These are phyloP conservation scores for Dugesia japonica DNA, from an alignment of 2,888 invertebrate species.

Conservation along the genomic window DNA sequence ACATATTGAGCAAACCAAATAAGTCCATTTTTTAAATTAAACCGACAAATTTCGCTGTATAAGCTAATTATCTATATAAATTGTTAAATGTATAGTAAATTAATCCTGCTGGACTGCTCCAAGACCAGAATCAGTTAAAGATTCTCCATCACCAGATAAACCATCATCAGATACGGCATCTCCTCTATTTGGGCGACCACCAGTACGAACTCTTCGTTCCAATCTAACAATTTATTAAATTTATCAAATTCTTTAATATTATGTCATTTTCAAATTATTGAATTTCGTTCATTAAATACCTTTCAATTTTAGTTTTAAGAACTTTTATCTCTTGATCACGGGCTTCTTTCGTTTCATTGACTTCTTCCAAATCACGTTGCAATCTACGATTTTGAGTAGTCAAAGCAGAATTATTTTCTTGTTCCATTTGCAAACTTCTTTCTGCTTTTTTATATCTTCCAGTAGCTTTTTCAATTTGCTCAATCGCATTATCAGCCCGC, in stretches of 20 bases:
- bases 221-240: background rate
- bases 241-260: too few relatives aligned
- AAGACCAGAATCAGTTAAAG: background rate
- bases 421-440: constrained; percentile 3
- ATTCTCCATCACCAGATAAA: background rate
- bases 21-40: too few relatives aligned
- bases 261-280: too few relatives aligned
- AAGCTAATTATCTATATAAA: background rate
- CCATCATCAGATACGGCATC: background rate
- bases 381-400: background rate
- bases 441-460: constrained; percentile 7
- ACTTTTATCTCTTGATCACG: background rate
- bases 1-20: too few relatives aligned
- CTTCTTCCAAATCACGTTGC: background rate
- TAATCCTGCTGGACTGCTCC: background rate
- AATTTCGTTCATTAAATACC: background rate
- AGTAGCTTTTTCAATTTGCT: background rate
- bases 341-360: background rate
- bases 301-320: background rate
- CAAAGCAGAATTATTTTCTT: constrained; percentile 11
- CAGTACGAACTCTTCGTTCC: background rate
- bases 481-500: background rate
- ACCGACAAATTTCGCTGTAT: background rate
- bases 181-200: background rate
- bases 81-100: background rate